Conservation (phyloP, 2,797 vertebrate species). For the Bovichtus diacanthus region DNA sequence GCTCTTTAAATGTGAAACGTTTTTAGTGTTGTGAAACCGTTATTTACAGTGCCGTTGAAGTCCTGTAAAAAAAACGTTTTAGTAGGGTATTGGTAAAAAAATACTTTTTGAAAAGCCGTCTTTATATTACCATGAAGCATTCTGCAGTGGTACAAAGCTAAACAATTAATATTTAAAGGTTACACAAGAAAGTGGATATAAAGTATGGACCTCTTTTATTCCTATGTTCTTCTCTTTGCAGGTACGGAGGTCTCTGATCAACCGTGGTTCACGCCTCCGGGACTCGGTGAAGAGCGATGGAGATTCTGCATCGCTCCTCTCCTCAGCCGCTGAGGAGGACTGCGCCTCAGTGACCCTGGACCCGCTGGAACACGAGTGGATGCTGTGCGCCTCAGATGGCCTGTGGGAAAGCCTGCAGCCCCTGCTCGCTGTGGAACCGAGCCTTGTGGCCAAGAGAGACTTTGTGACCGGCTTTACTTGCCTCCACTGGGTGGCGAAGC, state of each 20-base stretch:
- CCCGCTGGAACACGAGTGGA: conserved; percentile 96
- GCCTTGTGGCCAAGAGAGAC: conserved; percentile 90
- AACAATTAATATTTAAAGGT: not conserved
- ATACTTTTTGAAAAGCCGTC: not conserved
- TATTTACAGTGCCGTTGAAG: not conserved
- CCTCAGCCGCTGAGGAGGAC: conserved; percentile 88
- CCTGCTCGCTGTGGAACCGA: conserved; percentile 89
- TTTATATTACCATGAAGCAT: not conserved
- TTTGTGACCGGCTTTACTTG: conserved; percentile 97
- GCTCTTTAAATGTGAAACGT: not conserved
- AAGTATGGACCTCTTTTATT: not conserved
- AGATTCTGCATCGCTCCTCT: conserved; percentile 89
- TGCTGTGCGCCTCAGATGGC: conserved; percentile 93
- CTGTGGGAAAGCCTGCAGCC: conserved; percentile 92
- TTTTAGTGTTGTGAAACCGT: not conserved
- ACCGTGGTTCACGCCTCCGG: conserved; percentile 75
- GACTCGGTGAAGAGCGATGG: conserved; percentile 83
- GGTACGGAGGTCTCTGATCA: conserved; percentile 84
- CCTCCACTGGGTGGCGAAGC: conserved; percentile 98
- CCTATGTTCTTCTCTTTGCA: conserved; percentile 19
- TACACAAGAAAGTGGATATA: not conserved
- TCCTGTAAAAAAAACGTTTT: not conserved
- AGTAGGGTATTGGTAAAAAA: not conserved
- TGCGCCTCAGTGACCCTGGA: conserved; percentile 90
- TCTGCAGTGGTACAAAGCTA: not conserved